phyloP scores from a whole-genome alignment of 2,888 invertebrate species.

The Thereva nobilitata region DNA sequence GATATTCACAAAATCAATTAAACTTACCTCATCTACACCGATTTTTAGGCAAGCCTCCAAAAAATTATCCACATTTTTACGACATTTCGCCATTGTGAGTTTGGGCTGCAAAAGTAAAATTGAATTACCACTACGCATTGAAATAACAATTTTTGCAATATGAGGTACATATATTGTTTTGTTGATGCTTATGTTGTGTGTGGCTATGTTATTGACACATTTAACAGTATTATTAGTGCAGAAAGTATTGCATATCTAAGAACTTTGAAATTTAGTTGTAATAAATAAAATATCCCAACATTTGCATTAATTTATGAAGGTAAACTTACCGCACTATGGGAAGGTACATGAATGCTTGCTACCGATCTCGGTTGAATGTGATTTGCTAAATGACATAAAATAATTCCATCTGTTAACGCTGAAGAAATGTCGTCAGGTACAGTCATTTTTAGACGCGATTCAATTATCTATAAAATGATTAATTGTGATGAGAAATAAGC shows the following conservation, averaged over 20 bases:
- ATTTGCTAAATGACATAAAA: conserved; percentile 92
- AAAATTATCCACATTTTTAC: conserved; percentile 94
- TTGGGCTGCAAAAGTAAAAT: conserved; percentile 93
- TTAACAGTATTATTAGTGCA: background rate
- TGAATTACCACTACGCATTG: conserved; percentile 75
- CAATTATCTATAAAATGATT: conserved; percentile 72
- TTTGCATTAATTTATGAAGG: conserved; percentile 6
- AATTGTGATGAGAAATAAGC: conserved; percentile 17
- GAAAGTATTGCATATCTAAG: background rate
- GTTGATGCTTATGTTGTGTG: too few species aligned
- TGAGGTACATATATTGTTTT: background rate
- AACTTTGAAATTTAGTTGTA: background rate
- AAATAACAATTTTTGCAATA: background rate
- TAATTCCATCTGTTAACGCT: conserved; percentile 87
- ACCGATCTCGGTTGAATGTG: conserved; percentile 89
- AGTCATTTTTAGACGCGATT: conserved; percentile 85
- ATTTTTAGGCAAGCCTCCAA: conserved; percentile 91
- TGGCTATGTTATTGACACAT: too few species aligned
- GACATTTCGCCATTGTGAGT: conserved; percentile 91
- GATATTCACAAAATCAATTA: conserved; percentile 8
- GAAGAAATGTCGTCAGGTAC: conserved; percentile 84
- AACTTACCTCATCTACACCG: conserved; percentile 90
- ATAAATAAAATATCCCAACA: background rate
- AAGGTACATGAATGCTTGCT: conserved; percentile 92
- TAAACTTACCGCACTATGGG: conserved; percentile 80